phyloP scores from a whole-genome alignment of 2,888 invertebrate genomes.

The Ophion slaviceki region DNA sequence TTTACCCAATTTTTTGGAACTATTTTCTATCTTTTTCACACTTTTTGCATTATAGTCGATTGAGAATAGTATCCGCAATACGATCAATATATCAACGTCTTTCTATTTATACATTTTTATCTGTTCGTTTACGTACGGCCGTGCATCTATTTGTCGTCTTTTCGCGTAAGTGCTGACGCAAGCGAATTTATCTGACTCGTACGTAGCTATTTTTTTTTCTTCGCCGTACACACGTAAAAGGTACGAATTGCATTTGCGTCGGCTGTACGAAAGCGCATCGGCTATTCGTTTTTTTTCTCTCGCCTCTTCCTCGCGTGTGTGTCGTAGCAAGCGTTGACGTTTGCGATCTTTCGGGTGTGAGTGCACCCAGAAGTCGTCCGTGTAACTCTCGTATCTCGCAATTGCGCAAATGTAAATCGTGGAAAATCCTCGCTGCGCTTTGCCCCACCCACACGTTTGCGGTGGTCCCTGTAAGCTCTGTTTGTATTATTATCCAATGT shows the following conservation, averaged over 20 bases:
- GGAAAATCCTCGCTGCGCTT: too few relatives aligned
- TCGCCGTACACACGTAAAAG: not conserved
- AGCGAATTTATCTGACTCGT: constrained; percentile 46
- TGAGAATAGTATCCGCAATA: too few relatives aligned
- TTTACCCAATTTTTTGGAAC: not conserved
- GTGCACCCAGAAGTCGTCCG: too few relatives aligned
- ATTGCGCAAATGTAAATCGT: too few relatives aligned
- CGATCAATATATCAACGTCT: not conserved
- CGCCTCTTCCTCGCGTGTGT: too few relatives aligned
- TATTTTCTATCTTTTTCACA: not conserved
- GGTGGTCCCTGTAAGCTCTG: too few relatives aligned
- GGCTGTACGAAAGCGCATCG: not conserved
- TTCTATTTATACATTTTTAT: constrained; percentile 36
- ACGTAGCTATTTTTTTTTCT: constrained; percentile 1
- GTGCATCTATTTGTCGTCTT: constrained; percentile 30
- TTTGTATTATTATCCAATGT: too few relatives aligned
- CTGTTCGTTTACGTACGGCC: constrained; percentile 1
- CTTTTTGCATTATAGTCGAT: too few relatives aligned
- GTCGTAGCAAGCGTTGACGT: too few relatives aligned
- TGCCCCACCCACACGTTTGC: too few relatives aligned
- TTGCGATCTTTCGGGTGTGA: too few relatives aligned
- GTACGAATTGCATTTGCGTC: not conserved
- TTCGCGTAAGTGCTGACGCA: constrained; percentile 54
- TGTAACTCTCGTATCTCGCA: too few relatives aligned
- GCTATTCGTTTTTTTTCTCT: not conserved